These are phyloP conservation scores for Anguilla marmorata DNA, from an alignment of 2,797 vertebrate genomes.

Conservation along the genomic window DNA sequence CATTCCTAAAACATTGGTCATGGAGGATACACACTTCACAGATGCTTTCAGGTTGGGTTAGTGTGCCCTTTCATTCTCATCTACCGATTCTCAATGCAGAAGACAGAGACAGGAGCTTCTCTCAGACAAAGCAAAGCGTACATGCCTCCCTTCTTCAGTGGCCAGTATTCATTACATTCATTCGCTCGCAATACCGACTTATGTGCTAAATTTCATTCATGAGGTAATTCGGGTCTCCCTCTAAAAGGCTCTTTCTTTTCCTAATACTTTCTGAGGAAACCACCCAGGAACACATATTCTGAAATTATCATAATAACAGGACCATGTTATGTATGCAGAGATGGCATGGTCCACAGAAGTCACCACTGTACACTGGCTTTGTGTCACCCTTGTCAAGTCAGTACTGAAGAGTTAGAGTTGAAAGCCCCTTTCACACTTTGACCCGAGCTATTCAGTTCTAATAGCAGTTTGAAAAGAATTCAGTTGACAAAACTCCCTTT, in stretches of 20 bases:
- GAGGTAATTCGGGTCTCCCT: not conserved
- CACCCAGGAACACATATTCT: not conserved
- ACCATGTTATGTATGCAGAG: not conserved
- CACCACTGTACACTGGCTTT: not conserved
- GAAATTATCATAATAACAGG: not conserved
- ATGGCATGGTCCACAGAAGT: not conserved
- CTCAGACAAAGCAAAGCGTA: not conserved
- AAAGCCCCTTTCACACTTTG: not conserved
- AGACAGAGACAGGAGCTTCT: not conserved
- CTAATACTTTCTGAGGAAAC: not conserved
- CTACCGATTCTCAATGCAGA: constrained; percentile 26
- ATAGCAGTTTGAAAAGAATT: not conserved
- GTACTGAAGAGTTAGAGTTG: not conserved
- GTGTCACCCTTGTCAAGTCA: not conserved
- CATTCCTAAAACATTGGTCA: constrained; percentile 49
- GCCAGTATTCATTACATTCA: not conserved
- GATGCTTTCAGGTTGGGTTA: constrained; percentile 33
- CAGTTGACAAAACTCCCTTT: not conserved
- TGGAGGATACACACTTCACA: constrained; percentile 30
- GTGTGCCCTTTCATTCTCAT: constrained; percentile 8
- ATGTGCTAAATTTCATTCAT: constrained; percentile 4
- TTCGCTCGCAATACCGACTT: not conserved
- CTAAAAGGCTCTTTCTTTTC: not conserved
- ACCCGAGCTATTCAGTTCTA: not conserved
- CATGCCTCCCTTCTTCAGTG: not conserved